Conservation (phyloP, 2,888 invertebrate genomes). For the Axea sp. region DNA sequence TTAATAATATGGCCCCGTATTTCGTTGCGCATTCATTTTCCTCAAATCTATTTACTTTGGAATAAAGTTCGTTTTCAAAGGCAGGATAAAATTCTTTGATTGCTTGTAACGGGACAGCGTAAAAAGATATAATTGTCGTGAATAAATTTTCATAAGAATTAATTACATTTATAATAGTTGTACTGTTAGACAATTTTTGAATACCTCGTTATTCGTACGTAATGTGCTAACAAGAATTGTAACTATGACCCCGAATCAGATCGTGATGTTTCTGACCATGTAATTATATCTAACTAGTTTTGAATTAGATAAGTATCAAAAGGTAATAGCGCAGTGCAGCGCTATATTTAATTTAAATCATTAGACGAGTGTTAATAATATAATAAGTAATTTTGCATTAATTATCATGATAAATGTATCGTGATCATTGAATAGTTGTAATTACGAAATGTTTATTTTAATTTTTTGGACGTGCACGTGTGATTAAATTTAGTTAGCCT, state of each 20-base stretch:
- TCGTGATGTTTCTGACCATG: slow-evolving; percentile 42
- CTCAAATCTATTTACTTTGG: too few species aligned
- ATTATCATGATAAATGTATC: too few species aligned
- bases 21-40: too few species aligned
- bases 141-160: slow-evolving; percentile 37
- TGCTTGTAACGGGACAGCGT: too few species aligned
- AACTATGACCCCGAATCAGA: slow-evolving; percentile 41
- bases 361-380: slow-evolving; percentile 28
- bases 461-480: too few species aligned
- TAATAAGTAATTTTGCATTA: slow-evolving; percentile 31
- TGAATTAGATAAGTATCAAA: slow-evolving; percentile 50
- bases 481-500: too few species aligned
- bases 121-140: slow-evolving; percentile 11
- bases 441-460: too few species aligned
- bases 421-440: too few species aligned
- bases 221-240: slow-evolving; percentile 44
- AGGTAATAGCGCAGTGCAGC: slow-evolving; percentile 35
- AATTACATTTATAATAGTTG: slow-evolving; percentile 11
- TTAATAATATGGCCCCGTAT: too few species aligned
- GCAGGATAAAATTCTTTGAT: too few species aligned
- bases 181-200: slow-evolving; percentile 20
- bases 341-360: slow-evolving; percentile 42
- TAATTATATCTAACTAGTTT: slow-evolving; percentile 46
- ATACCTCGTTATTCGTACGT: slow-evolving; percentile 20
- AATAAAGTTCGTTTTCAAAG: too few species aligned